Percentiles rank a stretch among this genome's conserved stretches.
These are phyloP conservation scores for Exocentrus adspersus DNA, from an alignment of 2,888 invertebrate genomes.

Conservation along the genomic window DNA sequence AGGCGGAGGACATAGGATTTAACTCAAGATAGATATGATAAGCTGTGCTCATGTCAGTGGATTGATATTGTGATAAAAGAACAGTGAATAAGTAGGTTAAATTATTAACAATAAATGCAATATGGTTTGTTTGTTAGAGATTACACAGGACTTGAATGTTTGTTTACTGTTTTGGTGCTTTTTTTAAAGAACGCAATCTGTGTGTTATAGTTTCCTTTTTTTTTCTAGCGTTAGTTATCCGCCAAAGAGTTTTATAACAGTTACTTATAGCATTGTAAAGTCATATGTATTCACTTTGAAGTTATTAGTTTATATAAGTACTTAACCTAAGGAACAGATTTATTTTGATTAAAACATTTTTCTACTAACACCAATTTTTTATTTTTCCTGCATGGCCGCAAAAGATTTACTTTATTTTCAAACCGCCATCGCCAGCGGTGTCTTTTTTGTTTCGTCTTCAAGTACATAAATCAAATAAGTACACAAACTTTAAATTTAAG, in stretches of 20 bases:
- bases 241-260: too few relatives aligned
- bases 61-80: slow-evolving; percentile 21
- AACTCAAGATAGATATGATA: slow-evolving; percentile 14
- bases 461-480: slow-evolving; percentile 35
- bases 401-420: too few relatives aligned
- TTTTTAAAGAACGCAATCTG: neutral
- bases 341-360: neutral
- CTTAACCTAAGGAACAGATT: neutral
- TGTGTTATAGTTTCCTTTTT: neutral
- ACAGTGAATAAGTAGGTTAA: slow-evolving; percentile 19
- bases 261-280: neutral
- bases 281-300: too few relatives aligned
- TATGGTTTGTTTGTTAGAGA: slow-evolving; percentile 14
- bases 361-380: neutral
- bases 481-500: slow-evolving; percentile 39
- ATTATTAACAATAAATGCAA: neutral
- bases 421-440: neutral
- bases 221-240: neutral
- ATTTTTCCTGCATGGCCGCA: too few relatives aligned
- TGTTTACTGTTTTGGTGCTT: neutral
- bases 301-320: neutral
- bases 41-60: neutral
- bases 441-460: neutral
- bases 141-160: neutral
- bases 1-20: neutral